Evolutionary conservation across 1,140 invertebrate species (phyloP).

Genomic region (Cepaea nemoralis): DNA sequence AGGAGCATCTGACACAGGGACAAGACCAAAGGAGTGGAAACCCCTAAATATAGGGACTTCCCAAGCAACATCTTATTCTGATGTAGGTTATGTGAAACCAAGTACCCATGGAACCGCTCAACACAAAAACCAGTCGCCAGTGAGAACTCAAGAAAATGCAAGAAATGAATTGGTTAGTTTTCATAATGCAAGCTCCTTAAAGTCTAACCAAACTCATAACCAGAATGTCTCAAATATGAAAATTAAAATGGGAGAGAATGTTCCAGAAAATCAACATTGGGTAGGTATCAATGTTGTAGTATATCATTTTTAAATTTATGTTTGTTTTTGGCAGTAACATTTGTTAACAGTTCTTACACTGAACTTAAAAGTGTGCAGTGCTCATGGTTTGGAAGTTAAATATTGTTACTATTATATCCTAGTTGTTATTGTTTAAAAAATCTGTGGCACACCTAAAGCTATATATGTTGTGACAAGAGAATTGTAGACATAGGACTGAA

Average conservation of each 20-base stretch:
- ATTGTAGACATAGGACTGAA: no score
- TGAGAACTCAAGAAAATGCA: background rate
- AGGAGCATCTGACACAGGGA: background rate
- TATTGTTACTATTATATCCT: no score
- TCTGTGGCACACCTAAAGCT: no score
- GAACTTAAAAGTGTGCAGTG: no score
- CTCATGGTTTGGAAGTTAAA: no score
- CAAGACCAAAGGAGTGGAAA: background rate
- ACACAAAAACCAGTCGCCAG: background rate
- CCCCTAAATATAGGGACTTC: background rate
- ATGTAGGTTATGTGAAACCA: background rate
- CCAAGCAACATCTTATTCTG: background rate
- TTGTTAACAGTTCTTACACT: no score
- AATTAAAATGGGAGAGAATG: background rate
- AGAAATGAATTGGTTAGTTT: background rate
- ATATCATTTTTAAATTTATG: no score
- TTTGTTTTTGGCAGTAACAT: no score
- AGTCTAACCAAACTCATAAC: background rate
- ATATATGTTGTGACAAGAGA: no score
- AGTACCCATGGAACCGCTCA: no score
- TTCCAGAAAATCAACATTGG: background rate
- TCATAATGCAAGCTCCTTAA: background rate
- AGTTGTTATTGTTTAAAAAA: no score
- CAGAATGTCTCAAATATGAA: background rate
- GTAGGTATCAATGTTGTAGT: background rate